Conservation (phyloP, 1,140 invertebrate genomes). For the Drosophila sechellia region DNA sequence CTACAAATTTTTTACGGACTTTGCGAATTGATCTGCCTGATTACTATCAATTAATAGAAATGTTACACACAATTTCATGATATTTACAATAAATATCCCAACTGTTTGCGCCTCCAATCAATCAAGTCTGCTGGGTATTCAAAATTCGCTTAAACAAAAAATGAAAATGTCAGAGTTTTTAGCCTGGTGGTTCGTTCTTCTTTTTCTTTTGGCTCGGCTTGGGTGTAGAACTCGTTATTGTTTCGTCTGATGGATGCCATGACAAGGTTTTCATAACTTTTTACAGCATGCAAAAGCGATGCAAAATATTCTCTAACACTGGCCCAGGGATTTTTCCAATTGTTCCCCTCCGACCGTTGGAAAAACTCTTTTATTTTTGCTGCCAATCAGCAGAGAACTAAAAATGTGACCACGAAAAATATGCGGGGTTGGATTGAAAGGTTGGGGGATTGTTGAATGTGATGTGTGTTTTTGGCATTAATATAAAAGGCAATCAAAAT, state of each 20-base stretch:
- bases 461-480: conserved; percentile 57
- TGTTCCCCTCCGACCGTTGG: neutral
- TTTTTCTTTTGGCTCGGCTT: neutral
- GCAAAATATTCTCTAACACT: conserved; percentile 20
- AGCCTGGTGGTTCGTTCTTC: neutral
- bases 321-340: conserved; percentile 1
- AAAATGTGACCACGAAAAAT: conserved; percentile 29
- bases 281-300: conserved; percentile 46
- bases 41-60: conserved; percentile 14
- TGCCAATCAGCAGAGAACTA: conserved; percentile 35
- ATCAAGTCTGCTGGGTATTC: conserved; percentile 23
- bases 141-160: conserved; percentile 28
- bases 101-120: conserved; percentile 7
- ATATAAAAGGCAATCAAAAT: conserved; percentile 80
- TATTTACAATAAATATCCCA: conserved; percentile 4
- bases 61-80: neutral
- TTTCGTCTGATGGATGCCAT: conserved; percentile 43
- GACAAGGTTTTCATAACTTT: conserved; percentile 65
- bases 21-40: neutral
- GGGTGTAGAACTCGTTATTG: conserved; percentile 24
- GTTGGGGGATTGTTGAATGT: neutral
- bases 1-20: too few species aligned
- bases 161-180: conserved; percentile 8
- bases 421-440: neutral
- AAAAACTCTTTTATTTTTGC: conserved; percentile 8